Percentiles rank a stretch among this genome's conserved stretches.
Conservation (phyloP, 2,888 invertebrate species). For the Drosophila formosana region DNA sequence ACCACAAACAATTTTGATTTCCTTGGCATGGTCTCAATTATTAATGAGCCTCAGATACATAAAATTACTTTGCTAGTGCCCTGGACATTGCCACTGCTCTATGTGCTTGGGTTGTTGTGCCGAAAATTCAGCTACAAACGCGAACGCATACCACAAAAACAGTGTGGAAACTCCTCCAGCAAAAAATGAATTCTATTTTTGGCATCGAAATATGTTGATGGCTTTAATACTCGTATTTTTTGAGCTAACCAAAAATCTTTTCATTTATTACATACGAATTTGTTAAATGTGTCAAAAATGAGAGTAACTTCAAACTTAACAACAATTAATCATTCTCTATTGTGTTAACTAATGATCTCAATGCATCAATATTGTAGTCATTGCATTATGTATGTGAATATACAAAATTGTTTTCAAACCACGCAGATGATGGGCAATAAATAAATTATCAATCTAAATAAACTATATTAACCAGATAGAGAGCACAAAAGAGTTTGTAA, state of each 20-base stretch:
- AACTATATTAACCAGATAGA: not conserved
- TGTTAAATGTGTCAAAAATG: no score
- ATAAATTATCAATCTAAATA: not conserved
- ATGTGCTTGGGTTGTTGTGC: not conserved
- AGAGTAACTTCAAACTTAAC: no score
- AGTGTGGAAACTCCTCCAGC: no score
- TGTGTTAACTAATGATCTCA: not conserved
- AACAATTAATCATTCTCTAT: no score
- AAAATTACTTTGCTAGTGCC: conserved; percentile 48
- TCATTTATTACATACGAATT: no score
- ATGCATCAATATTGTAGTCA: not conserved
- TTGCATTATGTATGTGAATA: not conserved
- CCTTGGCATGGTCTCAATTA: conserved; percentile 61
- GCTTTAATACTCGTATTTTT: not conserved
- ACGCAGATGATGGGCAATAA: not conserved
- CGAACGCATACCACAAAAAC: conserved; percentile 1
- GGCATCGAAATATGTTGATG: not conserved
- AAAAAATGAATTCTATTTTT: not conserved
- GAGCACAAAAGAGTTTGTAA: not conserved
- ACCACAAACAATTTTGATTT: conserved; percentile 65
- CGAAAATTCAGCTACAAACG: conserved; percentile 15
- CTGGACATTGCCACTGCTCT: conserved; percentile 33
- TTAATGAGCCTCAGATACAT: conserved; percentile 68
- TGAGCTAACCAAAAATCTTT: not conserved
- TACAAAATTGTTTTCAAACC: not conserved